A percentile compares a stretch with the other conserved stretches of the same genome.
Evolutionary conservation across 2,113 vertebrate species (phyloP).

Genomic region (Pelmatolapia mariae): DNA sequence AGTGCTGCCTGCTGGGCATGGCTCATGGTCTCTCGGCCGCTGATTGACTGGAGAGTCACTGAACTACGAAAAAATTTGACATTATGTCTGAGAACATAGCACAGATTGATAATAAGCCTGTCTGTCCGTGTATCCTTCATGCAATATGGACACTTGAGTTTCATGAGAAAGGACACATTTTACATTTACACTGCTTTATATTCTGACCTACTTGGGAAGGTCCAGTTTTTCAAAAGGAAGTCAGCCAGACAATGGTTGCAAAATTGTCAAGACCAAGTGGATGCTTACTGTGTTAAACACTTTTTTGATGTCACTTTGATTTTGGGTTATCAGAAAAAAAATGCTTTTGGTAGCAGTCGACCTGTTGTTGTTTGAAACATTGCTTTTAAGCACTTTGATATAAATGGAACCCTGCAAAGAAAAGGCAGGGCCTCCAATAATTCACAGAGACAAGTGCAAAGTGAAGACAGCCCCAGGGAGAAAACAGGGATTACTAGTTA

Average conservation of each 20-base stretch:
- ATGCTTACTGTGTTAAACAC: not conserved
- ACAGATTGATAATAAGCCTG: constrained; percentile 31
- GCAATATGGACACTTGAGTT: not conserved
- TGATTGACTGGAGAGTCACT: constrained; percentile 14
- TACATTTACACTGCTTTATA: not conserved
- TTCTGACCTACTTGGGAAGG: not conserved
- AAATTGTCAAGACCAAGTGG: not conserved
- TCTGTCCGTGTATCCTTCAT: not conserved
- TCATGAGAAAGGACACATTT: not conserved
- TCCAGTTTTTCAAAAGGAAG: not conserved
- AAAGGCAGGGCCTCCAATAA: constrained; percentile 14
- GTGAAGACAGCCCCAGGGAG: constrained; percentile 28
- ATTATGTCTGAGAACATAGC: constrained; percentile 12
- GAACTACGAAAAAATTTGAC: constrained; percentile 25
- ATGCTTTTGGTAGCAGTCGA: not conserved
- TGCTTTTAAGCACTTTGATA: not conserved
- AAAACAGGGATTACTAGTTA: constrained; percentile 42
- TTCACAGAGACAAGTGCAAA: constrained; percentile 45
- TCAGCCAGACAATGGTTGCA: not conserved
- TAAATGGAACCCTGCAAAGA: constrained; percentile 3
- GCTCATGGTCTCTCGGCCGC: not conserved
- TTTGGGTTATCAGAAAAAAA: not conserved
- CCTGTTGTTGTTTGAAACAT: not conserved
- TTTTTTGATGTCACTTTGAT: not conserved
- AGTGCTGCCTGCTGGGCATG: not conserved